A percentile compares a stretch with the other conserved stretches of the same genome.
phyloP scores from a whole-genome alignment of 2,113 vertebrate genomes.

The Girardinichthys multiradiatus region DNA sequence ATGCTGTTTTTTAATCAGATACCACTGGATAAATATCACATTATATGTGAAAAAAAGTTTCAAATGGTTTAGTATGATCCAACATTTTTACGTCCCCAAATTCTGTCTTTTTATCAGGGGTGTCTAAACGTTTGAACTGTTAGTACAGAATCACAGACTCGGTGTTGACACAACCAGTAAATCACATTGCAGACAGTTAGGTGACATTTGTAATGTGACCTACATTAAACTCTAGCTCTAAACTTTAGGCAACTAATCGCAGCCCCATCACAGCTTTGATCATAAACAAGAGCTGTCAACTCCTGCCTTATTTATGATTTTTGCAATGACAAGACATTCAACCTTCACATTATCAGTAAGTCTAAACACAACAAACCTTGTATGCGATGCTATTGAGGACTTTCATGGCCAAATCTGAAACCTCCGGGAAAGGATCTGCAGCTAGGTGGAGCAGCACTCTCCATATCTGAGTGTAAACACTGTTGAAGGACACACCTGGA shows the following conservation, averaged over 20 bases:
- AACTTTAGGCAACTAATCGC: not conserved
- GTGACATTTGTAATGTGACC: not conserved
- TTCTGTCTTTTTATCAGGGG: not conserved
- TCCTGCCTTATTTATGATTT: not conserved
- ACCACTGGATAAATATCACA: too few species aligned
- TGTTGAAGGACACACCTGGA: conserved; percentile 97
- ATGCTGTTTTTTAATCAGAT: too few species aligned
- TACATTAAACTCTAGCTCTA: not conserved
- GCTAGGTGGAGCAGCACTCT: conserved; percentile 94
- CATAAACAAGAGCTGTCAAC: not conserved
- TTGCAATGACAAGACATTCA: not conserved
- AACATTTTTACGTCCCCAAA: not conserved
- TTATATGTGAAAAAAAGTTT: not conserved
- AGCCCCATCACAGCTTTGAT: not conserved
- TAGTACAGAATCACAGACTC: conserved; percentile 10
- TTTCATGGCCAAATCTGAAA: conserved; percentile 96
- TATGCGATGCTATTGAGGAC: conserved; percentile 97
- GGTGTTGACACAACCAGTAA: conserved; percentile 6
- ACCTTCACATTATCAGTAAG: not conserved
- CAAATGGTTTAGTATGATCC: not conserved
- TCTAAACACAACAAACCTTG: conserved; percentile 82
- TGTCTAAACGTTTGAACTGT: not conserved
- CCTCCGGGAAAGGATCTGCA: conserved; percentile 94
- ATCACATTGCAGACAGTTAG: not conserved
- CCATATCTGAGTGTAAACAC: conserved; percentile 99